Evolutionary conservation across 2,797 vertebrate species (phyloP), one percentile per base, ranked within the genome.

Genomic region (Tenualosa ilisha): DNA sequence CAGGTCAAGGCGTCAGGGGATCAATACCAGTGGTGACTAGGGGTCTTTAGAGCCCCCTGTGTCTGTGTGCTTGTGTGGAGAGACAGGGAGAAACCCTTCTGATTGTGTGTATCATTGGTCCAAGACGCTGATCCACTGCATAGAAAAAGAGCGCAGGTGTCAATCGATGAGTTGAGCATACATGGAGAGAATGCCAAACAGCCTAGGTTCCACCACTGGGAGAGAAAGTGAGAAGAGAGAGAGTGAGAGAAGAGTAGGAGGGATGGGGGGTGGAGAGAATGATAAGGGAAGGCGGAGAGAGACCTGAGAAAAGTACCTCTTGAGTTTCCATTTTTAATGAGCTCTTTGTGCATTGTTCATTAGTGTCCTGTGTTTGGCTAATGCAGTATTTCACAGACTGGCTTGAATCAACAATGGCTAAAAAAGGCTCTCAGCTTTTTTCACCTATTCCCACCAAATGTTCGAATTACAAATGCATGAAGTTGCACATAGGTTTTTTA

Each of bases 101-200:
- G 68, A 63, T 75, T 83, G 81, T 81, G 43, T 86, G 50, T 83
- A 50, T 85, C 59, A 68, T 83, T 85, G 43, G 37, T 49, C 87
- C 49, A 37, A 84, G 85, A 37, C 49, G 81, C 59, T 72, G 81
- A 26, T 84, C 50, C 46, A 46, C 75, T 84, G 72, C 85, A 86
- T 90, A 86, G 84, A 82, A 86, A 86, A 89, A 86, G 85, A 84
- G 82, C 82, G 61, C 43, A 87, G 81, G 83, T 87, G 89, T 89
- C 84, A 88, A 65, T 90, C 88, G 85, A 88, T 89, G 84, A 82
- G 83, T 81, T 49, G 26, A 86, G 84, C 40, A 82, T 26, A 54
- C 56, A 26, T 51, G 68, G 31, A 31, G 53, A 84, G 86, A 89
- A 89, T 88, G 59, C 59, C 79, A 84, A 87, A 59, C 81, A 86